Evolutionary conservation across 2,888 invertebrate genomes (phyloP).

Genomic region (Oasisia sp.): DNA sequence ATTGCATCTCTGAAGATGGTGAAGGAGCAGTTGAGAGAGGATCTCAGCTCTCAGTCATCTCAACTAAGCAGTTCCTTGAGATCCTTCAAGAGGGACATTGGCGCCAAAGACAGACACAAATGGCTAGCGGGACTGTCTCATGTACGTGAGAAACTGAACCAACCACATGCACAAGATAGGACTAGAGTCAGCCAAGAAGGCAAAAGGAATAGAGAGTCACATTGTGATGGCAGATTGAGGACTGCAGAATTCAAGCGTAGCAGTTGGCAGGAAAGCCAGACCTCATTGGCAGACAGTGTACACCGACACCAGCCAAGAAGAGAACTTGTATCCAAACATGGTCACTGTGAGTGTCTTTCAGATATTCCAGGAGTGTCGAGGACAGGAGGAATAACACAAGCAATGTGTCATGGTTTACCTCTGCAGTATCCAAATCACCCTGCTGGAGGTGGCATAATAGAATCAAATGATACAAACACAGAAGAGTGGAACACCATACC

Average conservation of each 20-base stretch:
- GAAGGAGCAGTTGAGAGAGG: neutral
- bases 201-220: neutral
- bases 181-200: neutral
- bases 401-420: neutral
- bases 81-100: neutral
- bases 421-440: neutral
- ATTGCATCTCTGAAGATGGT: neutral
- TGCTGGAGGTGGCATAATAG: neutral
- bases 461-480: neutral
- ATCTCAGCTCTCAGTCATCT: neutral
- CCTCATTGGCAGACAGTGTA: neutral
- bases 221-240: neutral
- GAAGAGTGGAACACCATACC: neutral
- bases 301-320: neutral
- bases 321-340: neutral
- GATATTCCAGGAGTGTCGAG: neutral
- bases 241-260: neutral
- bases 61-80: neutral
- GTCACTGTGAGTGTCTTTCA: neutral
- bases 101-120: conserved; percentile 10
- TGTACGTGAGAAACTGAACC: neutral
- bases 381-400: neutral
- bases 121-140: neutral
- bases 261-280: neutral
- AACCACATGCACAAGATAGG: neutral